Percentiles rank a stretch among this genome's conserved stretches.
Conservation (phyloP, 2,888 invertebrate species). For the Azorinus chamasolen region DNA sequence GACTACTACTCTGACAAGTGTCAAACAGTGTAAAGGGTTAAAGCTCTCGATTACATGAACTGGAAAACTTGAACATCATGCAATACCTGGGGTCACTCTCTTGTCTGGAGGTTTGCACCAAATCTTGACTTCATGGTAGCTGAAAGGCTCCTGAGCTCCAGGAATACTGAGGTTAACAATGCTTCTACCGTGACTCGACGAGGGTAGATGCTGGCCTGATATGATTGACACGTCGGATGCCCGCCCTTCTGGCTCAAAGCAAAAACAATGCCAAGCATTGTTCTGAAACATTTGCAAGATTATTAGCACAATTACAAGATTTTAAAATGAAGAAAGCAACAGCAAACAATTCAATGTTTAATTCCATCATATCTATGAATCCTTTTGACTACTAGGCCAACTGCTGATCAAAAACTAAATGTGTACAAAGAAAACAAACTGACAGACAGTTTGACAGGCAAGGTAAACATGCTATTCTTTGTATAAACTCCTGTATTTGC, state of each 20-base stretch:
- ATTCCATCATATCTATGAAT: background rate
- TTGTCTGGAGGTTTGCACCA: slow-evolving; percentile 77
- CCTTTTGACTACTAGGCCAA: too few relatives aligned
- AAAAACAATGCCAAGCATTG: slow-evolving; percentile 79
- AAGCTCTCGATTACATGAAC: too few relatives aligned
- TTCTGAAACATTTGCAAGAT: slow-evolving; percentile 42
- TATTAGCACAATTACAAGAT: too few relatives aligned
- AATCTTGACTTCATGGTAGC: slow-evolving; percentile 66
- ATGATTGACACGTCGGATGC: slow-evolving; percentile 72
- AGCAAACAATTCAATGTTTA: background rate
- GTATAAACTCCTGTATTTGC: too few relatives aligned
- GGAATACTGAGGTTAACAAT: slow-evolving; percentile 73
- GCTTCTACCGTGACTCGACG: slow-evolving; percentile 69
- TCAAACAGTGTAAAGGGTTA: too few relatives aligned
- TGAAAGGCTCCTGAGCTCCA: slow-evolving; percentile 53
- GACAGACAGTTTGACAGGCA: too few relatives aligned
- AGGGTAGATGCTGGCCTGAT: slow-evolving; percentile 70
- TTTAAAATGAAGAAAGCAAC: too few relatives aligned
- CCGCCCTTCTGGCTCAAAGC: slow-evolving; percentile 73
- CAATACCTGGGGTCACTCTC: slow-evolving; percentile 69
- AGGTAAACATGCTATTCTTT: too few relatives aligned
- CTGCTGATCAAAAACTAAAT: too few relatives aligned
- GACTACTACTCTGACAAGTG: too few relatives aligned
- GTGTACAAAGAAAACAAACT: too few relatives aligned
- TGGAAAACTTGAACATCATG: too few relatives aligned